phyloP scores from a whole-genome alignment of 37 sponge, comb jelly and placozoan genomes.

The Cladorhizidae sp. region DNA sequence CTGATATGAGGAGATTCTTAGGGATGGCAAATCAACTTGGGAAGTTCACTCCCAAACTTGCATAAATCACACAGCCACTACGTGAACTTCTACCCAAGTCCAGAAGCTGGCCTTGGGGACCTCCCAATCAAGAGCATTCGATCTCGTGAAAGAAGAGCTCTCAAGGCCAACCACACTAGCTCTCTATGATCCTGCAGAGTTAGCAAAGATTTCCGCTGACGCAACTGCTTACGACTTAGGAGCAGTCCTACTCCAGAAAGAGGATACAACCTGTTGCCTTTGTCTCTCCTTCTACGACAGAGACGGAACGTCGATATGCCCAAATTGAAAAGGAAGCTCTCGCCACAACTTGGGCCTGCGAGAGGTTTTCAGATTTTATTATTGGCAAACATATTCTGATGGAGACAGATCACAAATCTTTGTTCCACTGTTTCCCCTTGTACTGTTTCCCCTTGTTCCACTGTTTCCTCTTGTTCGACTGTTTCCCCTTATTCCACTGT shows the following conservation, averaged over 20 bases:
- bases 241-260: constrained; percentile 40
- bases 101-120: constrained; percentile 51
- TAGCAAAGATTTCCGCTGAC: constrained; percentile 45
- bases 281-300: constrained; percentile 5
- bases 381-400: too few species aligned
- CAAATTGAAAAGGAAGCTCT: too few species aligned
- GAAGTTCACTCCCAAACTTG: too few species aligned
- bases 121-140: constrained; percentile 29
- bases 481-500: constrained; percentile 44
- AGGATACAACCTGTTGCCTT: constrained; percentile 14
- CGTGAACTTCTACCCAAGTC: constrained; percentile 25
- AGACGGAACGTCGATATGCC: too few species aligned
- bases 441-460: too few species aligned
- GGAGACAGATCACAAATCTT: not conserved
- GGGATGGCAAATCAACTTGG: too few species aligned
- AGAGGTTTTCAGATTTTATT: too few species aligned
- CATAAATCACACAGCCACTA: constrained; percentile 42
- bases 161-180: constrained; percentile 38
- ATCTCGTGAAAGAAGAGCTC: constrained; percentile 33
- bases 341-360: too few species aligned
- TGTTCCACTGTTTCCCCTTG: constrained; percentile 1
- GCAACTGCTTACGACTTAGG: constrained; percentile 41
- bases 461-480: too few species aligned
- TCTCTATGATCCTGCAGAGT: constrained; percentile 30
- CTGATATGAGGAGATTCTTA: too few species aligned